Percentiles rank a stretch among this genome's conserved stretches.
Evolutionary conservation across 2,797 vertebrate species (phyloP).

Genomic region (Hoplostethus mediterraneus): DNA sequence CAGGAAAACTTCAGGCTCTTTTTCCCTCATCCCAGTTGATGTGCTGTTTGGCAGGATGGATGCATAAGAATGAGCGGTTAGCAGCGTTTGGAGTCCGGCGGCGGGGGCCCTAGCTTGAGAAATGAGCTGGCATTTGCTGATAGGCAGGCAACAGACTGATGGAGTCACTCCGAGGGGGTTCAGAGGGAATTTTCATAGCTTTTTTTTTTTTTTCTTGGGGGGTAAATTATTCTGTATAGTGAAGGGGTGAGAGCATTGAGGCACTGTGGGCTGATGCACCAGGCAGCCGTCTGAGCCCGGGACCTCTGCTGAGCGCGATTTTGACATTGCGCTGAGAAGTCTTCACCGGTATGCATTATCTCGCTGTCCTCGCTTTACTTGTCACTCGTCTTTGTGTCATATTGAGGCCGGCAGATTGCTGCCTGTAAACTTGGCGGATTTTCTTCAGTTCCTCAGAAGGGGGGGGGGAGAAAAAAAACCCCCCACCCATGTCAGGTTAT

Average conservation of each 20-base stretch:
- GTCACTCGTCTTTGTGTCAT: slow-evolving; percentile 31
- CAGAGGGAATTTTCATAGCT: slow-evolving; percentile 63
- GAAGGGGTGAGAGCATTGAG: slow-evolving; percentile 32
- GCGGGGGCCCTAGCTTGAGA: slow-evolving; percentile 71
- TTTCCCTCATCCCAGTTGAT: slow-evolving; percentile 71
- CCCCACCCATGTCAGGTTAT: slow-evolving; percentile 11
- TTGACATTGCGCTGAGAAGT: slow-evolving; percentile 48
- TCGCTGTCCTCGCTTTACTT: slow-evolving; percentile 21
- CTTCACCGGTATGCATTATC: slow-evolving; percentile 39
- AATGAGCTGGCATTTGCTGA: slow-evolving; percentile 83
- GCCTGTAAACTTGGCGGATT: background rate
- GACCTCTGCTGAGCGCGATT: slow-evolving; percentile 57
- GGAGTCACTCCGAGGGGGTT: slow-evolving; percentile 71
- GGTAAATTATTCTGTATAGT: slow-evolving; percentile 64
- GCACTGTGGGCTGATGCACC: slow-evolving; percentile 23
- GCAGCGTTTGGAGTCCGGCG: slow-evolving; percentile 69
- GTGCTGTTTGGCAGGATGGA: slow-evolving; percentile 75
- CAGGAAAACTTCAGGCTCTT: slow-evolving; percentile 65
- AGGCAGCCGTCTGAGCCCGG: slow-evolving; percentile 37
- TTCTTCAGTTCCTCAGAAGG: background rate
- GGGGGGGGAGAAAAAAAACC: background rate
- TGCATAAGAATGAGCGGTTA: slow-evolving; percentile 80
- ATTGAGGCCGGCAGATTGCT: background rate
- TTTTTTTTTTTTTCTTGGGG: slow-evolving; percentile 57
- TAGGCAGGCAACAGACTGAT: slow-evolving; percentile 78